A percentile compares a stretch with the other conserved stretches of the same genome.
These are phyloP conservation scores for Hipparchia semele DNA, from an alignment of 2,888 invertebrate species.

Conservation along the genomic window DNA sequence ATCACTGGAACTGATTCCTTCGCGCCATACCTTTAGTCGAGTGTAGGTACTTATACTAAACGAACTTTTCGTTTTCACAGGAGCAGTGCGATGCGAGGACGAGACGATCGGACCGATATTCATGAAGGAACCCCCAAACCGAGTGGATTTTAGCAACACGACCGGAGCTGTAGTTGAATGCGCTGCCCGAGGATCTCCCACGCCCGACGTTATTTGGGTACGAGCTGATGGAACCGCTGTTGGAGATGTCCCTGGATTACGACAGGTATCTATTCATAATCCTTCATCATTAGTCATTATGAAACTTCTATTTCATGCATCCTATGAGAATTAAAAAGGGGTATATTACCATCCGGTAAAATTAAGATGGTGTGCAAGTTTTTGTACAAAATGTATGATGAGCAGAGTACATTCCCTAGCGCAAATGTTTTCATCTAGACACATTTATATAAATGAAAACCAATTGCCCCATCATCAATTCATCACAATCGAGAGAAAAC, in stretches of 20 bases:
- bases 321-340: no score
- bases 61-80: slow-evolving; percentile 48
- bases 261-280: slow-evolving; percentile 84
- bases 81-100: slow-evolving; percentile 85
- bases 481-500: no score
- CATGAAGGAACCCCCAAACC: slow-evolving; percentile 94
- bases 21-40: no score
- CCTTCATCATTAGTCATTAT: neutral
- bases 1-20: no score
- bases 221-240: slow-evolving; percentile 95
- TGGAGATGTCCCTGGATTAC: slow-evolving; percentile 93
- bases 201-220: slow-evolving; percentile 97
- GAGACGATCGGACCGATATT: slow-evolving; percentile 95
- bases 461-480: no score
- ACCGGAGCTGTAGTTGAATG: slow-evolving; percentile 97
- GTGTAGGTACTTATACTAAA: neutral
- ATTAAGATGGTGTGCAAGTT: no score
- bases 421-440: no score
- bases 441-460: no score
- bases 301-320: no score
- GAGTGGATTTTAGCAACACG: slow-evolving; percentile 96
- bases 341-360: no score
- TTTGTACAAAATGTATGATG: no score
- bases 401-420: no score
- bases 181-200: slow-evolving; percentile 94